These are phyloP conservation scores for Muschampia plurimacula DNA, from an alignment of 2,888 invertebrate species.

Conservation along the genomic window DNA sequence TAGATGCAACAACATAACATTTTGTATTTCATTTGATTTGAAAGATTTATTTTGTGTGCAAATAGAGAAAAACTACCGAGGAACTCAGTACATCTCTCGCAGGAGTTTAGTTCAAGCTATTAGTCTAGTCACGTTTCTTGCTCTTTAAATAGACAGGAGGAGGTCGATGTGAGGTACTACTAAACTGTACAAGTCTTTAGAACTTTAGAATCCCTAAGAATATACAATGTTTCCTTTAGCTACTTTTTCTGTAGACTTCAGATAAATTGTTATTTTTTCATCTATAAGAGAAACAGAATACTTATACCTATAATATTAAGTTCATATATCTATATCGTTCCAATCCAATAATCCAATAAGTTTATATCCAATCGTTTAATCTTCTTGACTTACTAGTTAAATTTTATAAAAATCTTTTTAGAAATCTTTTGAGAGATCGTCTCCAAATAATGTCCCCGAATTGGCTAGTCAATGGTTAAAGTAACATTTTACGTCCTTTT, in stretches of 20 bases:
- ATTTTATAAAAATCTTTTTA: no score
- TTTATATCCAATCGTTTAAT: no score
- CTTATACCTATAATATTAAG: no score
- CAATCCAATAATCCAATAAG: no score
- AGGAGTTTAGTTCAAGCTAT: slow-evolving; percentile 13
- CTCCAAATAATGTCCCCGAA: no score
- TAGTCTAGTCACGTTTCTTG: slow-evolving; percentile 31
- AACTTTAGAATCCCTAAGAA: neutral
- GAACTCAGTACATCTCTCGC: slow-evolving; percentile 16
- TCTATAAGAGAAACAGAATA: no score
- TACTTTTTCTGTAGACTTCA: neutral
- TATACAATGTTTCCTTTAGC: neutral
- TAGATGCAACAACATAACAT: neutral
- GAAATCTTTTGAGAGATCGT: no score
- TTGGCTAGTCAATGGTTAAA: no score
- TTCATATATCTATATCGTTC: no score
- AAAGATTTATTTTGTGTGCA: neutral
- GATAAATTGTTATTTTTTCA: no score
- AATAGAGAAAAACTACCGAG: neutral
- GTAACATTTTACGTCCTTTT: no score
- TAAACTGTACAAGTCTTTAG: slow-evolving; percentile 12
- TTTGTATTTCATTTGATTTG: neutral
- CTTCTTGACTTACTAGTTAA: no score
- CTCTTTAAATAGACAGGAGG: slow-evolving; percentile 32
- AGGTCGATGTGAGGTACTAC: slow-evolving; percentile 2